Percentiles rank a stretch among this genome's conserved stretches.
phyloP scores from a whole-genome alignment of 2,797 vertebrate genomes.

The Danio albolineatus region DNA sequence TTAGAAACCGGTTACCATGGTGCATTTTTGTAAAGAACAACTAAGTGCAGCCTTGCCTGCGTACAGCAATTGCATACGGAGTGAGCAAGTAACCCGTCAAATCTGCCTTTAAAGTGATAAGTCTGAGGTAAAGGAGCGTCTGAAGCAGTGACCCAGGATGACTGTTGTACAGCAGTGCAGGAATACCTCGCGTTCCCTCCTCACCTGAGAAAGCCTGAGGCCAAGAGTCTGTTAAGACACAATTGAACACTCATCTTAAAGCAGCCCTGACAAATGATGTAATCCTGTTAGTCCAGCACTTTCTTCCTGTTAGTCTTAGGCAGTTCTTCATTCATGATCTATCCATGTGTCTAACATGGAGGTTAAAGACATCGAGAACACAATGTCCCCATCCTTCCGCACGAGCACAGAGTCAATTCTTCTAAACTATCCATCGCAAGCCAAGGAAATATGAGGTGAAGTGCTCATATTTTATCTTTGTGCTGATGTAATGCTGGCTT shows the following conservation, averaged over 20 bases:
- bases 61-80: not conserved
- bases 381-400: conserved; percentile 3
- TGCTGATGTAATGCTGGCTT: conserved; percentile 52
- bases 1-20: conserved; percentile 2
- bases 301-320: not conserved
- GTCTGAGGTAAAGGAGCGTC: not conserved
- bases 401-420: conserved; percentile 2
- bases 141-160: not conserved
- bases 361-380: conserved; percentile 21
- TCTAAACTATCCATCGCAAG: not conserved
- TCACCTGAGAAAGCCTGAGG: conserved; percentile 25
- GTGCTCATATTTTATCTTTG: conserved; percentile 56
- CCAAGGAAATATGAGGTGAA: conserved; percentile 48
- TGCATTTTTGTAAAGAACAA: not conserved
- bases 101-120: not conserved
- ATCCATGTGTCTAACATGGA: conserved; percentile 4
- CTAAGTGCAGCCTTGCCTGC: conserved; percentile 4
- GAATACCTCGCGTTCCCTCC: not conserved
- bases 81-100: not conserved
- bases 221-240: not conserved
- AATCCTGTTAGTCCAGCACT: conserved; percentile 15
- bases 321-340: not conserved
- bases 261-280: conserved; percentile 19
- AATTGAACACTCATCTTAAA: conserved; percentile 8
- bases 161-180: not conserved